These are phyloP conservation scores for Teleiodes luculella DNA, from an alignment of 2,888 invertebrate genomes.

Conservation along the genomic window DNA sequence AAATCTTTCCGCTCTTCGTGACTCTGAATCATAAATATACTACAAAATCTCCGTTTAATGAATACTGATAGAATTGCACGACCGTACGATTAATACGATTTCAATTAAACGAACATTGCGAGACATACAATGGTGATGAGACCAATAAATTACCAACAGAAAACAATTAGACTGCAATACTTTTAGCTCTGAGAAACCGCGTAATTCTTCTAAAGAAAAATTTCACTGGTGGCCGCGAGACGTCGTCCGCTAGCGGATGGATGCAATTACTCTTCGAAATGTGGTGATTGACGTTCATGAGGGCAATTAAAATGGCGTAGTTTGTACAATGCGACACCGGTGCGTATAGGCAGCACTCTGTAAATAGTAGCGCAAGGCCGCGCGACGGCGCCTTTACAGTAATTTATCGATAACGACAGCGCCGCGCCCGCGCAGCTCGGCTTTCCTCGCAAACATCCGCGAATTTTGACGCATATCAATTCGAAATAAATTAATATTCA, in stretches of 20 bases:
- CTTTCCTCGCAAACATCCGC: slow-evolving; percentile 42
- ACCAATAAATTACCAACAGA: not conserved
- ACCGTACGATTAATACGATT: not conserved
- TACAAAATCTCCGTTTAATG: too few relatives aligned
- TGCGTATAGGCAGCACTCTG: slow-evolving; percentile 40
- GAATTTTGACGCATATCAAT: slow-evolving; percentile 30
- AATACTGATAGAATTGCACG: too few relatives aligned
- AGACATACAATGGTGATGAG: not conserved
- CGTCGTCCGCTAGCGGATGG: slow-evolving; percentile 24
- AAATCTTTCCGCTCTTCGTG: too few relatives aligned
- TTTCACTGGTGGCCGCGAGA: slow-evolving; percentile 13
- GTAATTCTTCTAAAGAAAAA: slow-evolving; percentile 2
- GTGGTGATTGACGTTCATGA: slow-evolving; percentile 58
- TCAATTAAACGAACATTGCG: not conserved
- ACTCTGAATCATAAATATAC: too few relatives aligned
- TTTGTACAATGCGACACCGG: slow-evolving; percentile 27
- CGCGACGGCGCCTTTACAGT: slow-evolving; percentile 43
- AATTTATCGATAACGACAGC: slow-evolving; percentile 50
- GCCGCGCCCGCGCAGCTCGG: slow-evolving; percentile 34
- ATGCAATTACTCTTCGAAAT: slow-evolving; percentile 46
- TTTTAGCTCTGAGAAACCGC: slow-evolving; percentile 1
- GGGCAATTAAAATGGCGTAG: slow-evolving; percentile 55
- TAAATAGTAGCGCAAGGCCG: slow-evolving; percentile 71
- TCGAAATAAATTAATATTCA: slow-evolving; percentile 8
- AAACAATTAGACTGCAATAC: not conserved